Evolutionary conservation across 2,797 vertebrate species (phyloP), one percentile per base, ranked within the genome.

Genomic region (Enoplosus armatus): DNA sequence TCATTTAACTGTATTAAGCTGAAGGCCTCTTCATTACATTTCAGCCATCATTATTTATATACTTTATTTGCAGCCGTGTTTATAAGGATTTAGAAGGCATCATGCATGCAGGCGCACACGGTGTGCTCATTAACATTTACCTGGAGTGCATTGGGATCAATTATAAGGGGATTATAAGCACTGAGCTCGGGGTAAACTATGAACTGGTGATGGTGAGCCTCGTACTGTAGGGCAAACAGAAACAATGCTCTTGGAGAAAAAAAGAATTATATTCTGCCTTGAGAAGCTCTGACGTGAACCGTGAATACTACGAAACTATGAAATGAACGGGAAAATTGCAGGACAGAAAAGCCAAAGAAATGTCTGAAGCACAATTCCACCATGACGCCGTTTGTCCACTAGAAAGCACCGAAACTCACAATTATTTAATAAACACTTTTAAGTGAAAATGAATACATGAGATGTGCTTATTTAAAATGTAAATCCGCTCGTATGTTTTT

Each of bases 61-160:
- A 3, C 10, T 15, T 50, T 3, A 31, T 48, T 61, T 48, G 26
- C 41, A 31, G 22, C 20, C n/a, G 26, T 65, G 54, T 43, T 72
- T 45, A 58, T 61, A 37, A 10, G 56, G 50, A 22, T 54, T 31
- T 35, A 41, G 33, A 27, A 11, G 53, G n/a, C 62, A 33, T 16
- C 53, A 35, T 29, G 51, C 37, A 41, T 69, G 69, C 59, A 50
- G 47, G 9, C n/a, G 59, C 68, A 70, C 45, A 65, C 37, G 56
- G 18, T 62, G 55, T 45, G 62, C 67, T 67, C 51, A 73, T 73
- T 77, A 67, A 64, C 45, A 75, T 78, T 56, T 67, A 78, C 58
- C 56, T 80, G 68, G 50, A 39, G 61, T 62, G 41, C 51, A 54
- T 8, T 58, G 70, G 58, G 73, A 77, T 73, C 58, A 64, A 73